Base-by-base conservation (phyloP, 2,797 vertebrate genomes). In the Chiloscyllium punctatum region DNA sequence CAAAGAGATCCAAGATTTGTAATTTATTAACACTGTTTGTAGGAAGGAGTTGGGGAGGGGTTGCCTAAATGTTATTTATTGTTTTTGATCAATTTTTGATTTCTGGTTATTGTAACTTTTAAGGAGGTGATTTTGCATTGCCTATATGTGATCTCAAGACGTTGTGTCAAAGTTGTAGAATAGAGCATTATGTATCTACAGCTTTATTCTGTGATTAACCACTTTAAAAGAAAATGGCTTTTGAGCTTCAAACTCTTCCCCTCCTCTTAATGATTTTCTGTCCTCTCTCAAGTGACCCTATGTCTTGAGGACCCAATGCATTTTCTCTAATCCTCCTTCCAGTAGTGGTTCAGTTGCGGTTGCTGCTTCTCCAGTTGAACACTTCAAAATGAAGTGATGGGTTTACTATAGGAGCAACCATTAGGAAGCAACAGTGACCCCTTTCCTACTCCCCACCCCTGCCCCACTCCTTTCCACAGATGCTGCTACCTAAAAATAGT, bases 21-120 rank as follows among this genome's bases (percentile, higher is more conserved):
- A 94, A 94, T 94, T 94, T 94, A 94, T 94, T 53, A 94, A 94
- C 94, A 94, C 94, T 94, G 13, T 94, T 48, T 72, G 37, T 71
- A 71, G 42, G 48, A 53, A 74, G 37, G 42, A 94, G 94, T 33
- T 71, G 69, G 94, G 69, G 69, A 21, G 21, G 69, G 69, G 23
- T 33, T 71, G 62, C 37, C 18, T 71, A 71, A 69, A 94, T 94
- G 94, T 74, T 94, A 74, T 94, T 94, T 94, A 94, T 94, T 94
- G 37, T 74, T 5, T 48, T 51, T 15, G 13, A 66, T 48, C 71
- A 53, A 69, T 94, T 71, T 9, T 30, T 37, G 69, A 51, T 92
- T 72, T 94, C 18, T 27, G 94, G 42, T 94, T 7, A 5, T 84
- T 69, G 90, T 69, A 68, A 69, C 37, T 92, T 48, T 68, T 37